Evolutionary conservation across 2,888 invertebrate genomes (phyloP), one percentile per base, ranked within the genome.

Genomic region (Candidula unifasciata): DNA sequence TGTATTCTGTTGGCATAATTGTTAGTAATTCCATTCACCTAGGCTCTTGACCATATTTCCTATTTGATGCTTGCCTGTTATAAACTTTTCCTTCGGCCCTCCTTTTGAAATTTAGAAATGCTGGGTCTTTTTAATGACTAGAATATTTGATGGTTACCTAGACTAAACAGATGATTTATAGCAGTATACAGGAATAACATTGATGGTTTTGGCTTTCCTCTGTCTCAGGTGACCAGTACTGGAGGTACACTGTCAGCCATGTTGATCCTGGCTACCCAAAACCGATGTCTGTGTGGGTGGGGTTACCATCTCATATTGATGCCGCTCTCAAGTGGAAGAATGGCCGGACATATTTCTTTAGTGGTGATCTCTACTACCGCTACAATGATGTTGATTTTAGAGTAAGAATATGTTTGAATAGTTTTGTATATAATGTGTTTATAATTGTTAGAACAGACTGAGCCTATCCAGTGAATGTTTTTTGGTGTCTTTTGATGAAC

Each of bases 301-400:
- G 98, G 35, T 95, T 99, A 84, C 98, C 98, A 1, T 96, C 96
- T 89, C 96, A 96, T 92, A 94, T 99, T 87, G 96, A 98, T 91
- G 97, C 97, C 24, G 98, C 97, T 0, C 95, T 99, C 89, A 96
- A 97, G 91, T 98, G 98, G 94, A 96, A 96, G 24, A 98, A 98
- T 92, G 97, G 97, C 74, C 97, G 97, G 94, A 98, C 98, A 3
- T 99, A 99, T 94, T 98, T 99, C 96, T 99, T 98, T 95, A 97
- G 97, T 94, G 96, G 96, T 89, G 96, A 96, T 85, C 95, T 96
- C 84, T 99, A 99, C 94, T 99, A 97, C 95, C 95, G 98, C 94
- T 98, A 98, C 95, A 97, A 98, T 94, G 98, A 98, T 94, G 96
- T 96, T 92, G 96, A 96, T 66, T 98, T 98, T 94, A 95, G 96